Base-by-base conservation (phyloP, 2,113 vertebrate genomes). In the Antennarius striatus region DNA sequence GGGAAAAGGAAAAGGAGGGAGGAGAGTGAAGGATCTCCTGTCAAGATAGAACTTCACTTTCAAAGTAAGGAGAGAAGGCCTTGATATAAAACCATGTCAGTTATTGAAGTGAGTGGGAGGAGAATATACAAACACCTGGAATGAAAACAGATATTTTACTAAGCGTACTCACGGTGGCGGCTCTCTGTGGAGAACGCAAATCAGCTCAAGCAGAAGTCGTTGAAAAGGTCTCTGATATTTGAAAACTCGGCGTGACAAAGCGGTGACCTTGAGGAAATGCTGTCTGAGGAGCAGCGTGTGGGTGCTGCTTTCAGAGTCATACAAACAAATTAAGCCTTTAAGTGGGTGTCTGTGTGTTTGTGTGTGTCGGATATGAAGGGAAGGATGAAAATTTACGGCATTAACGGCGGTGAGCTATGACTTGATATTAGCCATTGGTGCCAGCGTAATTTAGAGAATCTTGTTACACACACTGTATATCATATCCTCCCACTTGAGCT, bases 241-340 rank as follows among this genome's bases (percentile, higher is more conserved):
- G 22, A 69, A 74, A 77, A 75, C 62, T 61, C 17, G 16, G 30
- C 67, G 73, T 42, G 74, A 73, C 67, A 77, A 79, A 75, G 69
- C 47, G 46, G 58, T 56, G 83, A 81, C 83, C 78, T 85, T 80
- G 75, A 69, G 70, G 75, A 81, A 77, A 73, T 17, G 10, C 68
- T 79, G 62, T 75, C 67, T 73, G 50, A 77, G 29, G 49, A 54
- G n/a, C 57, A 57, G 48, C 48, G 67, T 68, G 51, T 73, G 75
- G 68, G 64, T 43, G 28, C 16, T 11, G 6, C 39, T 10, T 59
- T 69, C 63, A 69, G 49, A 32, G 55, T 63, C 42, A 16, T 15
- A 45, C 15, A 3, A 5, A 60, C 16, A 69, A 52, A 52, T 42
- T 2, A 68, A 68, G 10, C 63, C 47, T 67, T 67, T 61, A 36